These are phyloP conservation scores for Autographa gamma DNA, from an alignment of 2,888 invertebrate species.

Conservation along the genomic window DNA sequence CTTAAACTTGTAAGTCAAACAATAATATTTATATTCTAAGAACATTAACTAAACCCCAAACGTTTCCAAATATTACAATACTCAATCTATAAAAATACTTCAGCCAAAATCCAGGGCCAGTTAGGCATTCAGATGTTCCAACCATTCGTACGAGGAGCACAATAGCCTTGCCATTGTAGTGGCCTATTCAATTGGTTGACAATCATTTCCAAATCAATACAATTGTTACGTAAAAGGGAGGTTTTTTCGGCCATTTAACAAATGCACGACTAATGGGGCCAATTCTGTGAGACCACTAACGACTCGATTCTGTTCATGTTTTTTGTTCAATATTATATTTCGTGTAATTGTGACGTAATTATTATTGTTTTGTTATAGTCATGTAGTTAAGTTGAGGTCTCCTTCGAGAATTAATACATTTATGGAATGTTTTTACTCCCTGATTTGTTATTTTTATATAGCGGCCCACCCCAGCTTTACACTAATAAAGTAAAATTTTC, in stretches of 20 bases:
- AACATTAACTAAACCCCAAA: not conserved
- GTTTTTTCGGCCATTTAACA: constrained; percentile 54
- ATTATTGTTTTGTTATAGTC: too few relatives aligned
- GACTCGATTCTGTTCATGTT: constrained; percentile 27
- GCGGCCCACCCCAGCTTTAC: too few relatives aligned
- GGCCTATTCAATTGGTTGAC: constrained; percentile 40
- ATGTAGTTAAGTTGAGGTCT: too few relatives aligned
- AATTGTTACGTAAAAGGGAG: constrained; percentile 45
- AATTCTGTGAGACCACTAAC: constrained; percentile 46
- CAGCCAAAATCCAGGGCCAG: constrained; percentile 21
- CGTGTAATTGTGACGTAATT: not conserved
- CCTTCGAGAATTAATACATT: too few relatives aligned
- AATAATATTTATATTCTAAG: too few relatives aligned
- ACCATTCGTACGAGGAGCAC: constrained; percentile 24
- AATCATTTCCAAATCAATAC: constrained; percentile 60
- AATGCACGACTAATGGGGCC: constrained; percentile 52
- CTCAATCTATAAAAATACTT: constrained; percentile 2
- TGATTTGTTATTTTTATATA: too few relatives aligned
- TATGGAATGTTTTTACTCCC: too few relatives aligned
- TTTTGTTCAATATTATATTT: constrained; percentile 1
- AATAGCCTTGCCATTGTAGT: constrained; percentile 35
- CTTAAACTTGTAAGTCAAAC: too few relatives aligned
- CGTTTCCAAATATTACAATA: not conserved
- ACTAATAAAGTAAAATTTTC: too few relatives aligned
- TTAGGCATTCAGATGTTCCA: constrained; percentile 37